Conservation (phyloP, 1,140 invertebrate genomes). For the Polypedilum pembai region DNA sequence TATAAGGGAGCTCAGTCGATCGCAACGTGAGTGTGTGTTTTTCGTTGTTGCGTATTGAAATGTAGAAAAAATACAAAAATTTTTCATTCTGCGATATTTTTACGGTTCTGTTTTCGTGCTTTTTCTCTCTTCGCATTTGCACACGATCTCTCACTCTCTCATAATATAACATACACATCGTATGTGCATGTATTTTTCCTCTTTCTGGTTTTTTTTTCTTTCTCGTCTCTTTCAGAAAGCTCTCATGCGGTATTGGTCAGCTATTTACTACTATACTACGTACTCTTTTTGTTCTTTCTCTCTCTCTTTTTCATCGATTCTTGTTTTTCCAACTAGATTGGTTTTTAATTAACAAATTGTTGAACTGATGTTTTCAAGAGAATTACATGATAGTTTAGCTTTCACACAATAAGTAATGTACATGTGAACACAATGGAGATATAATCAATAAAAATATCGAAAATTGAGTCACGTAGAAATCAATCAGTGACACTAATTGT, state of each 20-base stretch:
- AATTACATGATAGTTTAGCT: constrained; percentile 5
- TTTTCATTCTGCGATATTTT: constrained; percentile 27
- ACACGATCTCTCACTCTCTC: constrained; percentile 22
- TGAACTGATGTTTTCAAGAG: neutral
- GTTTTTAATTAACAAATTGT: constrained; percentile 19
- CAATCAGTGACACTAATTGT: constrained; percentile 17
- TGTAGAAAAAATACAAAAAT: constrained; percentile 28
- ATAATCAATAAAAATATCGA: neutral
- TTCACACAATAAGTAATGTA: neutral
- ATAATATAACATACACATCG: neutral
- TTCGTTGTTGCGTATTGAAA: constrained; percentile 27
- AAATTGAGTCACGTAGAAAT: constrained; percentile 12
- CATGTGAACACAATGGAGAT: neutral
- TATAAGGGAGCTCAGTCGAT: neutral
- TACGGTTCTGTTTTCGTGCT: constrained; percentile 15
- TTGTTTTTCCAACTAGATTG: neutral
- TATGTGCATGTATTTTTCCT: constrained; percentile 8
- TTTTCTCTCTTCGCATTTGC: constrained; percentile 16
- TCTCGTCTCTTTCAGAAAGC: neutral
- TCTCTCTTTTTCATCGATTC: neutral
- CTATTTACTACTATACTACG: neutral
- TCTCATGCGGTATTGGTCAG: neutral
- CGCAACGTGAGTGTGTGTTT: constrained; percentile 23
- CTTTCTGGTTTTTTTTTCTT: neutral
- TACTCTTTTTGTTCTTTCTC: neutral